phyloP scores from a whole-genome alignment of 2,888 invertebrate species.

The Platycheirus albimanus region DNA sequence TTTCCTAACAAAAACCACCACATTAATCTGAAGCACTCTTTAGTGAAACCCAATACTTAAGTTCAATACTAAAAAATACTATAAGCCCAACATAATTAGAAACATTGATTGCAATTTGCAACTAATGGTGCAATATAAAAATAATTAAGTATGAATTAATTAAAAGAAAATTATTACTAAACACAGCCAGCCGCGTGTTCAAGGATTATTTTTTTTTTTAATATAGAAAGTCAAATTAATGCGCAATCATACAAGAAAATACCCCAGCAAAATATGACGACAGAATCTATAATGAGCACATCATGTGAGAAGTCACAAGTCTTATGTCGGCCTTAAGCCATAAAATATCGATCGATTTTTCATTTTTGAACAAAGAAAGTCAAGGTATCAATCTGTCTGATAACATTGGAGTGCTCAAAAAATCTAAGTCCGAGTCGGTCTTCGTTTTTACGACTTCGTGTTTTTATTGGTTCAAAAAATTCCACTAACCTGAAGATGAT shows the following conservation, averaged over 20 bases:
- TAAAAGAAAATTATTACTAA: conserved; percentile 21
- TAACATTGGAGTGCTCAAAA: neutral
- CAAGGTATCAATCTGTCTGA: conserved; percentile 8
- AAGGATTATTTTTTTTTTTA: conserved; percentile 4
- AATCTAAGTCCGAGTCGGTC: too few species aligned
- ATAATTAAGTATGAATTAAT: neutral
- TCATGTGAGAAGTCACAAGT: conserved; percentile 26
- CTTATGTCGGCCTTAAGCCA: conserved; percentile 11
- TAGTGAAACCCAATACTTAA: too few species aligned
- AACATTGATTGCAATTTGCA: too few species aligned
- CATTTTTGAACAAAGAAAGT: neutral
- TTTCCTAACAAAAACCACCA: too few species aligned
- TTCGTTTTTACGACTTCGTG: too few species aligned
- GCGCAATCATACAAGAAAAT: conserved; percentile 2
- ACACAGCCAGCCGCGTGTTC: too few species aligned
- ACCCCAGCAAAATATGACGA: conserved; percentile 19
- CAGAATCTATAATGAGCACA: conserved; percentile 18
- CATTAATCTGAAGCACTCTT: too few species aligned
- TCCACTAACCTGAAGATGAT: conserved; percentile 65
- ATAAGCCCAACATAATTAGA: neutral
- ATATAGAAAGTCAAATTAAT: conserved; percentile 25
- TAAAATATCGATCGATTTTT: neutral
- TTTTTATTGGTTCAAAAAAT: neutral
- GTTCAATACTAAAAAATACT: too few species aligned
- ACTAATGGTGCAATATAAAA: too few species aligned